A percentile compares a stretch with the other conserved stretches of the same genome.
Evolutionary conservation across 2,888 invertebrate species (phyloP).

Genomic region (Dioctria linearis): DNA sequence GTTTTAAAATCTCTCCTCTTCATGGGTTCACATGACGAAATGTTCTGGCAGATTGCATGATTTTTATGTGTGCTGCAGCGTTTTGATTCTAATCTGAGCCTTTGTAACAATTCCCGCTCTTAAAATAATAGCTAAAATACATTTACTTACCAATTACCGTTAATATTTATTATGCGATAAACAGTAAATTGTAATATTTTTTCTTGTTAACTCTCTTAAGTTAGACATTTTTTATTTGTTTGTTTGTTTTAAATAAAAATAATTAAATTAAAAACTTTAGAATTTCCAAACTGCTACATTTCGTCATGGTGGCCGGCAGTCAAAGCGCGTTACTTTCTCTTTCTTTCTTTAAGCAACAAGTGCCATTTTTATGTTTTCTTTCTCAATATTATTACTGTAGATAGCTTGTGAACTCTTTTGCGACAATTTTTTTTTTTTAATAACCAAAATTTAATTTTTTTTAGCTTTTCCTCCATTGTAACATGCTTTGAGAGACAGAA

Average conservation of each 20-base stretch:
- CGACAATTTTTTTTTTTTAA: constrained; percentile 31
- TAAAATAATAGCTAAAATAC: constrained; percentile 25
- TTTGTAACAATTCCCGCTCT: not conserved
- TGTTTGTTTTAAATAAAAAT: too few species aligned
- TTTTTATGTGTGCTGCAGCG: not conserved
- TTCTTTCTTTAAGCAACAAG: constrained; percentile 31
- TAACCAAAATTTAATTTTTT: constrained; percentile 15
- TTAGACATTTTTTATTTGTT: not conserved
- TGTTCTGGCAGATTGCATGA: not conserved
- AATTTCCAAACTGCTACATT: not conserved
- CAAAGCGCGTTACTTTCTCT: not conserved
- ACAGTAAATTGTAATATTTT: constrained; percentile 4
- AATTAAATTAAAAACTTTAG: not conserved
- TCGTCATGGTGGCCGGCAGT: not conserved
- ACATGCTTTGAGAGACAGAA: constrained; percentile 33
- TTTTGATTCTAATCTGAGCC: not conserved
- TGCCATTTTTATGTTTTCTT: constrained; percentile 49
- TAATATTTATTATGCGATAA: constrained; percentile 32
- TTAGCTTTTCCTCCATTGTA: constrained; percentile 25
- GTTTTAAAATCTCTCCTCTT: not conserved
- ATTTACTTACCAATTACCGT: constrained; percentile 8
- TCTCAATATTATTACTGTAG: constrained; percentile 39
- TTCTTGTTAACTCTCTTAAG: not conserved
- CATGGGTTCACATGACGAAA: constrained; percentile 6
- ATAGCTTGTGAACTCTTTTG: constrained; percentile 37